Percentiles rank a stretch among this genome's conserved stretches.
Evolutionary conservation across 2,113 vertebrate genomes (phyloP).

Genomic region (Tachysurus fulvidraco): DNA sequence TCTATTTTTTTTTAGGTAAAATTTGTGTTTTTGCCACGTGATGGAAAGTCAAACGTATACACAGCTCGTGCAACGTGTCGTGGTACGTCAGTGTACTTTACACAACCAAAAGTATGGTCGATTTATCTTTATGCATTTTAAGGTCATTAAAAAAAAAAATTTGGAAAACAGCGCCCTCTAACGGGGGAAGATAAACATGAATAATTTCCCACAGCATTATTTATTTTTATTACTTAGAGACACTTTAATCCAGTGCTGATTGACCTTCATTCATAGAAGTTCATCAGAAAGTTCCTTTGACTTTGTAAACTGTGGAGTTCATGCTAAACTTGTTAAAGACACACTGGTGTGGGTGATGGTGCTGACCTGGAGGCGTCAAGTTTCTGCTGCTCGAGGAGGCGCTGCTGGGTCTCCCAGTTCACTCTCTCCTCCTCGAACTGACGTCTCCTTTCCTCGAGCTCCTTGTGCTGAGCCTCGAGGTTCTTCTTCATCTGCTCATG

Average conservation of each 20-base stretch:
- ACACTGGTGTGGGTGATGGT: background rate
- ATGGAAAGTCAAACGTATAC: background rate
- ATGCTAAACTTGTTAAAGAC: background rate
- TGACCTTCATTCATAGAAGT: background rate
- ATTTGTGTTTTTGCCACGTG: background rate
- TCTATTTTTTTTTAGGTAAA: background rate
- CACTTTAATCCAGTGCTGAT: background rate
- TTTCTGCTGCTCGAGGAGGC: conserved; percentile 94
- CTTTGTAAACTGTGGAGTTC: background rate
- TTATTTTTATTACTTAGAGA: background rate
- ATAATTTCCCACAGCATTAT: no score
- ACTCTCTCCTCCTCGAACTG: conserved; percentile 92
- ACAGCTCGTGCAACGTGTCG: background rate
- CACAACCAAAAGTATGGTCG: background rate
- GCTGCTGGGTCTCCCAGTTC: conserved; percentile 93
- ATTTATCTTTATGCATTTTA: background rate
- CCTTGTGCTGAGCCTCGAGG: conserved; percentile 96
- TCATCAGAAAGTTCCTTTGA: background rate
- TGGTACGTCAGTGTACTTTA: background rate
- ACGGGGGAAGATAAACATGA: background rate
- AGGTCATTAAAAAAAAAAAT: background rate
- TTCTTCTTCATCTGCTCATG: conserved; percentile 99
- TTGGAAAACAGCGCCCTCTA: background rate
- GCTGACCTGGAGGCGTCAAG: conserved; percentile 83
- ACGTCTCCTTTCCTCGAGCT: conserved; percentile 93